These are phyloP conservation scores for Cremastobaeus sp. DNA, from an alignment of 2,888 invertebrate species.

Conservation along the genomic window DNA sequence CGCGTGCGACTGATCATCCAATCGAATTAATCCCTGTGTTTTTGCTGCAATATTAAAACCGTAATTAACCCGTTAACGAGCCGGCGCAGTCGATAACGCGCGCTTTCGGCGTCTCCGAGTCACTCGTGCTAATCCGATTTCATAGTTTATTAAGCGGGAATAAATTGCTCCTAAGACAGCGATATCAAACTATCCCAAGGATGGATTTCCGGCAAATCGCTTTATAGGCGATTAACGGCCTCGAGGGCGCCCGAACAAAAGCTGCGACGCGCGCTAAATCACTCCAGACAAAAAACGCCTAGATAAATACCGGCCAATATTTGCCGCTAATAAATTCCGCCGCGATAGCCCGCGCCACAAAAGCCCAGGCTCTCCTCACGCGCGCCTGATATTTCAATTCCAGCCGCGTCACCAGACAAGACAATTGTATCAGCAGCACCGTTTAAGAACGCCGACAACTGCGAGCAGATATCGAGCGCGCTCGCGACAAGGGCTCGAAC, in stretches of 20 bases:
- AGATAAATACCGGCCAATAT: slow-evolving; percentile 34
- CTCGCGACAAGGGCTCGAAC: too few species aligned
- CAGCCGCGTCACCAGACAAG: neutral
- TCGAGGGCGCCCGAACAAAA: slow-evolving; percentile 26
- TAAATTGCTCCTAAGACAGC: slow-evolving; percentile 25
- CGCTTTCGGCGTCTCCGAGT: slow-evolving; percentile 18
- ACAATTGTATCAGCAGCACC: too few species aligned
- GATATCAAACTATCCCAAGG: slow-evolving; percentile 31
- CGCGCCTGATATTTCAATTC: slow-evolving; percentile 9
- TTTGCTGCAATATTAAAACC: too few species aligned
- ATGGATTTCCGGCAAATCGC: slow-evolving; percentile 30
- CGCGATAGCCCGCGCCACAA: slow-evolving; percentile 3
- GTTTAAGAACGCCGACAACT: too few species aligned
- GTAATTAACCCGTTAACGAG: too few species aligned
- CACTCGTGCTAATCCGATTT: slow-evolving; percentile 31
- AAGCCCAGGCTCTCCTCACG: too few species aligned
- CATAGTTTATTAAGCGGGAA: slow-evolving; percentile 41
- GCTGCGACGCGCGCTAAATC: slow-evolving; percentile 38
- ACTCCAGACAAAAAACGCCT: slow-evolving; percentile 6
- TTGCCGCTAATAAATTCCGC: slow-evolving; percentile 24
- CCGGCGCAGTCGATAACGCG: slow-evolving; percentile 26
- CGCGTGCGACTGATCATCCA: too few species aligned
- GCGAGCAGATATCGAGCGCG: too few species aligned
- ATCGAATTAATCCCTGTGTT: too few species aligned
- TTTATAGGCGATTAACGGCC: slow-evolving; percentile 42